Conservation (phyloP, 2,888 invertebrate genomes). For the Unio delphinus region DNA sequence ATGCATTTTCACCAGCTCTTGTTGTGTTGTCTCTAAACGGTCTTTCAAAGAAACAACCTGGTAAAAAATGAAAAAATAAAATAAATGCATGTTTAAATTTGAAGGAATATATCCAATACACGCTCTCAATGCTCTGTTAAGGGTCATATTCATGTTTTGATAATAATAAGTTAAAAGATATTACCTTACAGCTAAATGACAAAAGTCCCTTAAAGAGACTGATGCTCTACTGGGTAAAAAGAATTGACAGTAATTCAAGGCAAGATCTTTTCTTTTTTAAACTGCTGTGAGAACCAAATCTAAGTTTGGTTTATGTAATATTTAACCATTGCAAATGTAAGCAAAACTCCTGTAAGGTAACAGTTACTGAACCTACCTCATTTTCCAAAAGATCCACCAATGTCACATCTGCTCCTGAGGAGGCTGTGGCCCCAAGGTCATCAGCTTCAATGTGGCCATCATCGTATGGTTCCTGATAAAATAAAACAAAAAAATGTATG, state of each 20-base stretch:
- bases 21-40: constrained; percentile 57
- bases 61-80: neutral
- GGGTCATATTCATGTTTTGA: too few species aligned
- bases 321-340: neutral
- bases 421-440: constrained; percentile 36
- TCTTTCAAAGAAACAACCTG: constrained; percentile 63
- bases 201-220: too few species aligned
- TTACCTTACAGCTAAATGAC: too few species aligned
- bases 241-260: too few species aligned
- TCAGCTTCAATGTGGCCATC: constrained; percentile 29
- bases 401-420: constrained; percentile 50
- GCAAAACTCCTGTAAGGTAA: neutral
- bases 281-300: too few species aligned
- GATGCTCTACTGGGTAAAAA: too few species aligned
- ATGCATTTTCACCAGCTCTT: constrained; percentile 59
- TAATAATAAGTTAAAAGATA: too few species aligned
- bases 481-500: too few species aligned
- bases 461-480: constrained; percentile 3
- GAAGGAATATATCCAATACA: too few species aligned
- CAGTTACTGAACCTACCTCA: constrained; percentile 48
- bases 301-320: constrained; percentile 2
- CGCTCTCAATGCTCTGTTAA: too few species aligned
- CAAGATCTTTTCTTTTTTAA: too few species aligned
- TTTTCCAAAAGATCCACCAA: constrained; percentile 65
- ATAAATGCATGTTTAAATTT: too few species aligned